Conservation (phyloP, 1,140 invertebrate species). For the Lepidostoma basale region DNA sequence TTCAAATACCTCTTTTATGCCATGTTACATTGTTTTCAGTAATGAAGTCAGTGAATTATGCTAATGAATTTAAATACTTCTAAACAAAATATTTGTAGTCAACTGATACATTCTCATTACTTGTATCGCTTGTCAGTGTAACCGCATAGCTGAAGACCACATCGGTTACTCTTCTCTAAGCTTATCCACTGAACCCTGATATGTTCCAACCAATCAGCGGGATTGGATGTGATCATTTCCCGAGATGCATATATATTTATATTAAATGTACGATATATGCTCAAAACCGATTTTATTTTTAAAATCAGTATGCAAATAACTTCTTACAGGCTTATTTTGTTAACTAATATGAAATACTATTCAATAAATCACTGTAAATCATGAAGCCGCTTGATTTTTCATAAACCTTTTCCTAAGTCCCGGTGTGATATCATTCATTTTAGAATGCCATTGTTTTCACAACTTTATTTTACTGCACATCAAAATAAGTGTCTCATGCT, state of each 20-base stretch:
- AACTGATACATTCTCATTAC: constrained; percentile 7
- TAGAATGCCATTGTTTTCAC: no score
- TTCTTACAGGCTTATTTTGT: constrained; percentile 44
- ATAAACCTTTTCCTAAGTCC: no score
- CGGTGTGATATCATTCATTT: no score
- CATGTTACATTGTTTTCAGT: constrained; percentile 29
- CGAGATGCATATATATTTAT: constrained; percentile 15
- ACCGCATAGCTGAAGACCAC: constrained; percentile 12
- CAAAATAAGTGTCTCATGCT: no score
- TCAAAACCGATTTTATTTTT: constrained; percentile 35
- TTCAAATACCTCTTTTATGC: constrained; percentile 31
- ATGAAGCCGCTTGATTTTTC: constrained; percentile 3
- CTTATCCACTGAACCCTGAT: constrained; percentile 22
- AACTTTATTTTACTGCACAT: background rate
- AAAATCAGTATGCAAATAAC: constrained; percentile 37
- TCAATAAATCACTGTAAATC: constrained; percentile 42
- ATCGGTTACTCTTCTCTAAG: constrained; percentile 14
- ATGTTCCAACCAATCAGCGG: constrained; percentile 23
- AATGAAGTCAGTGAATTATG: constrained; percentile 19
- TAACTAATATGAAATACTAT: constrained; percentile 36
- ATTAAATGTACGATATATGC: constrained; percentile 28
- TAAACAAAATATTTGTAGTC: constrained; percentile 6
- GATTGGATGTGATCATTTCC: background rate
- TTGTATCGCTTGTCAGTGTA: constrained; percentile 32
- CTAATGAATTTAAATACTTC: background rate